Conservation (phyloP, 2,888 invertebrate species). For the Lottia scabra region DNA sequence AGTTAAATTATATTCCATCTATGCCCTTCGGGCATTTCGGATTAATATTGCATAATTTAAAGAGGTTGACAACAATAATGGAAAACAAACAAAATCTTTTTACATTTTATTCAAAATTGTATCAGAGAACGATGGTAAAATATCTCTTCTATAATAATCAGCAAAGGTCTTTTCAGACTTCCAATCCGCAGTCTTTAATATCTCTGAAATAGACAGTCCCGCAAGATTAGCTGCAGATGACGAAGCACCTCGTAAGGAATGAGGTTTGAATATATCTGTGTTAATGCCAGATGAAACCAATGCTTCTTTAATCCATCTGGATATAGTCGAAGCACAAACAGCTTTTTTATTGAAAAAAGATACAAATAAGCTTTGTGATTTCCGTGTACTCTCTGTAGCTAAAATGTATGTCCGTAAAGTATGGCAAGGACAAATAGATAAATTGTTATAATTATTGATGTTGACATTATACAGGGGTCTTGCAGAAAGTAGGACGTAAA, state of each 20-base stretch:
- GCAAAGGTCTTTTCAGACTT: neutral
- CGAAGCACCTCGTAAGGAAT: slow-evolving; percentile 12
- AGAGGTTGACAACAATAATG: neutral
- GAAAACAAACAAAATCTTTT: too few species aligned
- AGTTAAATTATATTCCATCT: neutral
- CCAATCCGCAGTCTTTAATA: slow-evolving; percentile 16
- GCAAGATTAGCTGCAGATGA: slow-evolving; percentile 10
- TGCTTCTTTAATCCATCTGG: slow-evolving; percentile 8
- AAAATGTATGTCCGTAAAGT: neutral
- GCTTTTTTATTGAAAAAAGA: neutral
- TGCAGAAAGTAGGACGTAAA: too few species aligned
- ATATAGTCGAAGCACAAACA: neutral
- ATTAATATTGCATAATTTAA: neutral
- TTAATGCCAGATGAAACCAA: neutral
- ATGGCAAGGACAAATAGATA: neutral
- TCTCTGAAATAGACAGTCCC: slow-evolving; percentile 3
- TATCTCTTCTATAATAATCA: slow-evolving; percentile 3
- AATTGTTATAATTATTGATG: neutral
- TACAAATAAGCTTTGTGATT: neutral
- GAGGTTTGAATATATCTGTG: slow-evolving; percentile 5
- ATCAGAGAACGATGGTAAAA: neutral
- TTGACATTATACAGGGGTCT: neutral
- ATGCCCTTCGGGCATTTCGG: neutral
- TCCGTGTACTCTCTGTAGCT: neutral
- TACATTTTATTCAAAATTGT: neutral